Percentiles rank a stretch among this genome's conserved stretches.
Evolutionary conservation across 2,888 invertebrate genomes (phyloP).

Genomic region (Allolobophora icterica): DNA sequence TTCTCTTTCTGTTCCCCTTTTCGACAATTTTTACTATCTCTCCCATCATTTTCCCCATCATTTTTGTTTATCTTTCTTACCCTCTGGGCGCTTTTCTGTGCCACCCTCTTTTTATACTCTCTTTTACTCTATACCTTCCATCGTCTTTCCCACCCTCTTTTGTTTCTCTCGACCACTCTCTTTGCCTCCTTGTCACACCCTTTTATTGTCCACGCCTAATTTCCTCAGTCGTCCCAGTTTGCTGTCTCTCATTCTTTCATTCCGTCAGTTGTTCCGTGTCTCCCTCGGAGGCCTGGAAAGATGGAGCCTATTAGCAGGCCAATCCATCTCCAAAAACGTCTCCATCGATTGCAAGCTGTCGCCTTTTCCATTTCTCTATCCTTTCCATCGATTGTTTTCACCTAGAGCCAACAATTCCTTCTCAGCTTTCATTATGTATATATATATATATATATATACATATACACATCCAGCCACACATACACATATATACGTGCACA

Average conservation of each 20-base stretch:
- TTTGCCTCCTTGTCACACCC: background rate
- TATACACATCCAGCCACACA: background rate
- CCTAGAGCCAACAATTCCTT: background rate
- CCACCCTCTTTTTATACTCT: background rate
- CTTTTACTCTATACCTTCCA: background rate
- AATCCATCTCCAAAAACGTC: background rate
- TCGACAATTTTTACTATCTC: too few species aligned
- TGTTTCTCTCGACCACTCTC: background rate
- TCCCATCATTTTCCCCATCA: too few species aligned
- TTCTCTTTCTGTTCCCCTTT: too few species aligned
- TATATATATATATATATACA: background rate
- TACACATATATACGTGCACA: background rate
- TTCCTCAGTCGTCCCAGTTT: background rate
- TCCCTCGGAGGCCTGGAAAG: background rate
- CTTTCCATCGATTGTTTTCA: background rate
- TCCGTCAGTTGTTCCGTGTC: background rate
- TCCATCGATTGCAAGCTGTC: constrained; percentile 4
- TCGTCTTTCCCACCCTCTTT: background rate
- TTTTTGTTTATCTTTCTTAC: too few species aligned
- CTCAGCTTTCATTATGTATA: background rate
- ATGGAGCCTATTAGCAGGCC: constrained; percentile 8
- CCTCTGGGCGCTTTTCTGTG: background rate
- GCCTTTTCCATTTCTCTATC: background rate
- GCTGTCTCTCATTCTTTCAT: background rate
- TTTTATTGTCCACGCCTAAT: background rate